Conservation (phyloP, 37 sponge, comb jelly and placozoan species). For the Hormiphora californensis region DNA sequence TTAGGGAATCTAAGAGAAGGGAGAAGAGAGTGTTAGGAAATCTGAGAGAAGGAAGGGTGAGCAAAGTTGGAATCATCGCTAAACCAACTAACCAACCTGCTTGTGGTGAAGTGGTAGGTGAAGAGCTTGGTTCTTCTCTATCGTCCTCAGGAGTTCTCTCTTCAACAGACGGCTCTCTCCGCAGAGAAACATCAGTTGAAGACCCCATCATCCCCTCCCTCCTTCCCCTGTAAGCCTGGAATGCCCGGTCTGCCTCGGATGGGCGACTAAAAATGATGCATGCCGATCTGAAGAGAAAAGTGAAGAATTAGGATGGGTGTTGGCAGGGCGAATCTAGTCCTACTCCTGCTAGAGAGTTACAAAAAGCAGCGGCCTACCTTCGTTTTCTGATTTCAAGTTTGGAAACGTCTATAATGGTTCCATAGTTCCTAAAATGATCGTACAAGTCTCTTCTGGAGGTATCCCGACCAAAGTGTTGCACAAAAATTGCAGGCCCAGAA, state of each 20-base stretch:
- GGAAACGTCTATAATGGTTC: constrained; percentile 12
- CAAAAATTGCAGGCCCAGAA: constrained; percentile 34
- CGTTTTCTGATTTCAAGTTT: constrained; percentile 15
- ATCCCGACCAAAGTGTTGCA: constrained; percentile 3
- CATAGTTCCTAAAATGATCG: background rate
- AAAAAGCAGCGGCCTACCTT: background rate
- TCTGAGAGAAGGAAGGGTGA: background rate
- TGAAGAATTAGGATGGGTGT: background rate
- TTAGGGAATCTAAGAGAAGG: background rate
- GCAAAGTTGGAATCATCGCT: background rate
- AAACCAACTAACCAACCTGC: background rate
- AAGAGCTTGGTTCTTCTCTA: too few species aligned
- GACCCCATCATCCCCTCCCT: too few species aligned
- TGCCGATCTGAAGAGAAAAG: constrained; percentile 16
- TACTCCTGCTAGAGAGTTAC: too few species aligned
- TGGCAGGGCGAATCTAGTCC: too few species aligned
- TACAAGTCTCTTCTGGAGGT: background rate
- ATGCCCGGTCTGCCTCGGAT: constrained; percentile 26
- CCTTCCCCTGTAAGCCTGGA: too few species aligned
- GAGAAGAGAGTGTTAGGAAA: background rate
- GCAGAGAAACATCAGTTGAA: too few species aligned
- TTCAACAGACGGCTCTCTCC: too few species aligned
- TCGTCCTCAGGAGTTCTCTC: too few species aligned
- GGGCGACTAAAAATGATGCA: constrained; percentile 34
- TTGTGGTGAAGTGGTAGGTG: background rate